Conservation (phyloP, 1,140 invertebrate genomes). For the Panulirus ornatus region DNA sequence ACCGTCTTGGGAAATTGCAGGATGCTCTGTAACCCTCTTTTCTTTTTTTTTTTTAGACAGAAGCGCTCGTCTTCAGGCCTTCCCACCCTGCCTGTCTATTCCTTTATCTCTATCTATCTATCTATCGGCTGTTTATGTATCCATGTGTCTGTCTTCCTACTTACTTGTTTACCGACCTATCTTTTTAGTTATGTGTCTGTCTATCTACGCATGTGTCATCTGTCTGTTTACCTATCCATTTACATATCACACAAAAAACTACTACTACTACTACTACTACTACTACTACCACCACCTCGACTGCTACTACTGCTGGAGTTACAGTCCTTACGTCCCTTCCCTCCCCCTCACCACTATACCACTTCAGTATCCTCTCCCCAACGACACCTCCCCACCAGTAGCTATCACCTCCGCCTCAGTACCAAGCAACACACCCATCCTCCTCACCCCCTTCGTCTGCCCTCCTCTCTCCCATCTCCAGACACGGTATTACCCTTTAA, state of each 20-base stretch:
- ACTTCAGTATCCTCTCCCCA: background rate
- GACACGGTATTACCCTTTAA: too few species aligned
- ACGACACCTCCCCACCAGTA: background rate
- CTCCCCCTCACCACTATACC: background rate
- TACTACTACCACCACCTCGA: background rate
- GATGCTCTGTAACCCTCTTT: background rate
- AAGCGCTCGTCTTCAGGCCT: too few species aligned
- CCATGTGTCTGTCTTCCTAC: background rate
- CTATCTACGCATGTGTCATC: too few species aligned
- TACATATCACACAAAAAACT: too few species aligned
- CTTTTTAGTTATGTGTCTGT: too few species aligned
- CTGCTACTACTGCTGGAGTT: too few species aligned
- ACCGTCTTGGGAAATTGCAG: background rate
- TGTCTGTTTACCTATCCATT: too few species aligned
- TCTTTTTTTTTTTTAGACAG: too few species aligned
- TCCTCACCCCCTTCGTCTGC: background rate
- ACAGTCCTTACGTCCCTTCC: too few species aligned
- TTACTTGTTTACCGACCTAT: background rate
- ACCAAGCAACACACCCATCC: background rate
- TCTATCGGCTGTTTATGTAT: too few species aligned
- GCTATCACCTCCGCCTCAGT: too few species aligned
- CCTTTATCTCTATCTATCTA: background rate
- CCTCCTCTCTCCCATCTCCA: background rate
- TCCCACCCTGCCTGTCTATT: too few species aligned
- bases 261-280: background rate